phyloP scores from a whole-genome alignment of 2,797 vertebrate species.

The Tadarida brasiliensis region DNA sequence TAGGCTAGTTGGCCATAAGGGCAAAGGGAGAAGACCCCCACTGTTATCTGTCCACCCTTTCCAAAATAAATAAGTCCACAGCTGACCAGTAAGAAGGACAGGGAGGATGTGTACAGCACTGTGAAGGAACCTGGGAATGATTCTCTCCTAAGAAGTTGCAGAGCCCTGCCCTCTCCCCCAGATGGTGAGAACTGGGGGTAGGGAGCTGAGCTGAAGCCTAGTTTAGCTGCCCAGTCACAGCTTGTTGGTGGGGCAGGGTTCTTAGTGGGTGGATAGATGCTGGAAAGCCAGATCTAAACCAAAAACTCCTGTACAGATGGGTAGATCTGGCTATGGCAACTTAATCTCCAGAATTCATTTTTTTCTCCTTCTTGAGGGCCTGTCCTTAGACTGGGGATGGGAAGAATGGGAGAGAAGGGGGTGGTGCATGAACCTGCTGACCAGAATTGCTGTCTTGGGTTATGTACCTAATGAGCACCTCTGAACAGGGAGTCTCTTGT shows the following conservation, averaged over 20 bases:
- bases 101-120: neutral
- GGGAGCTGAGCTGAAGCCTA: neutral
- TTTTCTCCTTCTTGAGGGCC: neutral
- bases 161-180: neutral
- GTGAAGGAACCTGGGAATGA: neutral
- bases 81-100: neutral
- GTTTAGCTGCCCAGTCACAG: neutral
- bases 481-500: neutral
- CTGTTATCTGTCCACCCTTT: neutral
- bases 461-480: neutral
- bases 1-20: neutral
- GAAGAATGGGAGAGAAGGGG: neutral
- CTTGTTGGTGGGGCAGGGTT: neutral
- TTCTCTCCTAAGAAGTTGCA: neutral
- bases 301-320: neutral
- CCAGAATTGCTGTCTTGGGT: neutral
- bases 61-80: constrained; percentile 9
- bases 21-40: neutral
- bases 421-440: neutral
- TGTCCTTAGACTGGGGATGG: neutral
- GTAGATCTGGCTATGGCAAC: neutral
- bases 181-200: neutral
- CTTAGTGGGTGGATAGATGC: neutral
- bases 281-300: neutral
- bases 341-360: neutral